Evolutionary conservation across 2,797 vertebrate species (phyloP), one percentile per base, ranked within the genome.

Genomic region (Molossus alvarezi): DNA sequence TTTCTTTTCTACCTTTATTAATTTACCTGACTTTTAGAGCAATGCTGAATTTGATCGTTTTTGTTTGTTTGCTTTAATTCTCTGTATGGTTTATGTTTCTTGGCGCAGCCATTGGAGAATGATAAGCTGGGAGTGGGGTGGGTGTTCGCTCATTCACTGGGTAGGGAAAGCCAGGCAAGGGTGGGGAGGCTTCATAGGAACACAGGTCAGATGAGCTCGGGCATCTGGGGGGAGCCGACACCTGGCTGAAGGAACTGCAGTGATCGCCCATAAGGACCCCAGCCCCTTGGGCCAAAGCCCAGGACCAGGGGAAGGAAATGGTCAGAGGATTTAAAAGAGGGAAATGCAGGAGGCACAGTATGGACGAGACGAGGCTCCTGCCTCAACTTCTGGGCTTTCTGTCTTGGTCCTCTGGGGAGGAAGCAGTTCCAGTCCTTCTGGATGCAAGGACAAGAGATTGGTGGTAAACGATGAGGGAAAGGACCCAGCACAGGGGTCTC

Each of bases 1-100:
- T 95, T 88, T 55, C 81, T 88, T 69, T 85, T 90, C 60, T 76
- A 71, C 86, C 65, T 93, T 76, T 79, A 72, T 91, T 83, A n/a
- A 83, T 91, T 86, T 73, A 73, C 65, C 60, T 21, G 75, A 80
- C 64, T 95, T 91, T 92, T 53, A 85, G 65, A 81, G 62, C 20
- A 20, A 17, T 57, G 33, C 53, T 80, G 60, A 88, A 48, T 51
- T 64, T 27, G 53, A n/a, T 15, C 1, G 12, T 86, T 84, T 91
- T 58, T 17, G 5, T 57, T 57, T 17, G 12, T 57, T 57, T 55
- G 11, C 15, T 55, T 57, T 57, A 6, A 62, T 51, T 41, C 4
- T 23, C 3, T 9, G 5, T n/a, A 33, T 41, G 37, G 9, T 60
- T 89, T 84, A 17, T 91, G 17, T 57, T 90, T 64, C 64, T 71